These are phyloP conservation scores for Siniperca obscura DNA, from an alignment of 2,797 vertebrate species.

Conservation along the genomic window DNA sequence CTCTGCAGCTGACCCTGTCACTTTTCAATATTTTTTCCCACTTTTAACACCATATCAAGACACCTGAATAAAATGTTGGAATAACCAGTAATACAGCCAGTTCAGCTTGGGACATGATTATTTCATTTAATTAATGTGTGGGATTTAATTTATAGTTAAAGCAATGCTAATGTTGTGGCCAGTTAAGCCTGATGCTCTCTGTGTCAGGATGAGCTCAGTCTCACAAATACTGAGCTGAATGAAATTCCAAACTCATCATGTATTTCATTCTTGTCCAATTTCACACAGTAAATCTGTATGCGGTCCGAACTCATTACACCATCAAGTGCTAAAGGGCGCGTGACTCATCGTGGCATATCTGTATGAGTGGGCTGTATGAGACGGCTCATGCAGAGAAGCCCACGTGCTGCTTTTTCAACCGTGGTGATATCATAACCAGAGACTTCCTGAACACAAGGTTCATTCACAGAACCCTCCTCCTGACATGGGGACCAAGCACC, in stretches of 20 bases:
- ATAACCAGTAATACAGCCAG: not conserved
- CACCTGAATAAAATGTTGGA: not conserved
- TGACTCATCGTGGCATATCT: constrained; percentile 80
- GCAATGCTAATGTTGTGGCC: too few relatives aligned
- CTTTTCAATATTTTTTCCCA: not conserved
- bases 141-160: not conserved
- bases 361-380: constrained; percentile 55
- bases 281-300: constrained; percentile 55
- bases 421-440: constrained; percentile 82
- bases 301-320: constrained; percentile 71
- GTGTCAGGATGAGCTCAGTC: constrained; percentile 51
- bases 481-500: constrained; percentile 62
- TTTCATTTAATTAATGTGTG: not conserved
- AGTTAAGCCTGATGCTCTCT: not conserved
- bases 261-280: constrained; percentile 66
- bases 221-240: constrained; percentile 49
- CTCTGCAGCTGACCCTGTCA: constrained; percentile 26
- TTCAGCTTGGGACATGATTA: not conserved
- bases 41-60: not conserved
- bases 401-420: constrained; percentile 69
- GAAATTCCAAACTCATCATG: constrained; percentile 68
- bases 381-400: constrained; percentile 51
- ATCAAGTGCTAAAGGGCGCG: constrained; percentile 73
- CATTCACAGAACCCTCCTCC: constrained; percentile 78
- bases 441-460: constrained; percentile 86